A percentile compares a stretch with the other conserved stretches of the same genome.
Evolutionary conservation across 2,888 invertebrate species (phyloP).

Genomic region (Phorcus lineatus): DNA sequence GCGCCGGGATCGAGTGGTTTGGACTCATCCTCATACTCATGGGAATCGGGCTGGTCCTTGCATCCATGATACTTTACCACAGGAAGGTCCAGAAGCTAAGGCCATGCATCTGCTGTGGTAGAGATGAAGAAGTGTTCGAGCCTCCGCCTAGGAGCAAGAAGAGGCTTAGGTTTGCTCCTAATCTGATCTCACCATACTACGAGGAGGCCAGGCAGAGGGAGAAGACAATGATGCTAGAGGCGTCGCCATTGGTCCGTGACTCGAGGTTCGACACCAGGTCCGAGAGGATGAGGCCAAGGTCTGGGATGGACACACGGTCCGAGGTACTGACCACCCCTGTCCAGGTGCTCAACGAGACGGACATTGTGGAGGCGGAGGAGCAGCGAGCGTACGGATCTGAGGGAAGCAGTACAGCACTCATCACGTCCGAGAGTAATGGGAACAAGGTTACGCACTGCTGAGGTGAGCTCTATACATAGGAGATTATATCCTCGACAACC

Average conservation of each 20-base stretch:
- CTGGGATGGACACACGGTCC: neutral
- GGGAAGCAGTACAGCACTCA: neutral
- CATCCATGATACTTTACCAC: slow-evolving; percentile 6
- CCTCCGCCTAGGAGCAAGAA: neutral
- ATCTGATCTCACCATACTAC: slow-evolving; percentile 18
- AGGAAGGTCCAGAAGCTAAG: neutral
- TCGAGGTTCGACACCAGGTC: neutral
- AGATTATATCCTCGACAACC: too few relatives aligned
- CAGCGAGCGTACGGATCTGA: neutral
- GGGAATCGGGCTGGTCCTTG: slow-evolving; percentile 4
- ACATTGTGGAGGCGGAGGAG: neutral
- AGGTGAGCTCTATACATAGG: neutral
- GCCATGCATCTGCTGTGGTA: slow-evolving; percentile 6
- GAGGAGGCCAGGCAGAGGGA: neutral
- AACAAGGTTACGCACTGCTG: neutral
- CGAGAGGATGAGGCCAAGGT: neutral
- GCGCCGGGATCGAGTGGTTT: neutral
- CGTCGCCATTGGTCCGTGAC: neutral
- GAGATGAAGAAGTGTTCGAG: neutral
- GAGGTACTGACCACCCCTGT: neutral
- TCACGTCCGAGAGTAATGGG: neutral
- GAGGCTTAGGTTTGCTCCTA: slow-evolving; percentile 1
- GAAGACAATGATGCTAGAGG: neutral
- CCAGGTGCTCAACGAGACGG: neutral
- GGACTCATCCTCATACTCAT: neutral